A percentile compares a stretch with the other conserved stretches of the same genome.
Evolutionary conservation across 2,113 vertebrate species (phyloP).

Genomic region (Xiphophorus hellerii): DNA sequence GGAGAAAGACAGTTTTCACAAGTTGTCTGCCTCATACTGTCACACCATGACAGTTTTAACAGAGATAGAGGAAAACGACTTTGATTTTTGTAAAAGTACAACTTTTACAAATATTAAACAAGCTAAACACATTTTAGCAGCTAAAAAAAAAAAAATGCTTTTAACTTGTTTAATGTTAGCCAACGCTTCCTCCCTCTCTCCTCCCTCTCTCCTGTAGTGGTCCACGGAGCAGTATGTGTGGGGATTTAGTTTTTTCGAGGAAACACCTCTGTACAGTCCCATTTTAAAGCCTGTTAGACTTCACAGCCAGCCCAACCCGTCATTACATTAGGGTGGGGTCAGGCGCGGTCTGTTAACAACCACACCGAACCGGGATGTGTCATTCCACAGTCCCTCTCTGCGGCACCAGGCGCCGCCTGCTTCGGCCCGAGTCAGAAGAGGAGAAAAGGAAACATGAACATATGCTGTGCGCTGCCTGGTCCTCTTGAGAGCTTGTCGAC

Average conservation of each 20-base stretch:
- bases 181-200: neutral
- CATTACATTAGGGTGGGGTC: conserved; percentile 12
- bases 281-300: neutral
- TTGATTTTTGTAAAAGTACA: too few species aligned
- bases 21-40: too few species aligned
- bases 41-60: too few species aligned
- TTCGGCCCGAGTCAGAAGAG: too few species aligned
- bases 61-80: too few species aligned
- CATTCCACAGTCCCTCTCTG: neutral
- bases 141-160: neutral
- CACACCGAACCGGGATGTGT: neutral
- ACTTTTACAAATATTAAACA: too few species aligned
- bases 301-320: conserved; percentile 1
- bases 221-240: neutral
- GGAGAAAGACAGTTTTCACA: too few species aligned
- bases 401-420: neutral
- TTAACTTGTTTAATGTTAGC: neutral
- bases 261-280: neutral
- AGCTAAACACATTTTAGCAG: too few species aligned
- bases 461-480: neutral
- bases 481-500: conserved; percentile 1
- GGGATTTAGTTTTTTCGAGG: too few species aligned
- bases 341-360: neutral
- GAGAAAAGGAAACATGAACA: conserved; percentile 4
- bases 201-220: neutral